These are phyloP conservation scores for Pelusios castaneus DNA, from an alignment of 2,113 vertebrate species.

Conservation along the genomic window DNA sequence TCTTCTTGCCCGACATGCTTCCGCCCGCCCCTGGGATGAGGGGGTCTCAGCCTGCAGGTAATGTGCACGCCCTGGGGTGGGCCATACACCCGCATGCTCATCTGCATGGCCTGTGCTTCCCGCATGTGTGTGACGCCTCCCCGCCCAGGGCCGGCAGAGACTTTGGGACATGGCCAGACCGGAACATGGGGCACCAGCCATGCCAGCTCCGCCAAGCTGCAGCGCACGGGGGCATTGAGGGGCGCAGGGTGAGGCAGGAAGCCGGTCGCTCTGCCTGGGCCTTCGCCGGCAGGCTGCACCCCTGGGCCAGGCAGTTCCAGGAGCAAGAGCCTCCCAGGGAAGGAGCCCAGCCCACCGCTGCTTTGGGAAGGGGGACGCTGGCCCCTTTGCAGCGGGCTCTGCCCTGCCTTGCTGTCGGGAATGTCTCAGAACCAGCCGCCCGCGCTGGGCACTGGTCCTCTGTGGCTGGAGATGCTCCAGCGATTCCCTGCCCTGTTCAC, in stretches of 20 bases:
- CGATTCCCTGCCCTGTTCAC: too few species aligned
- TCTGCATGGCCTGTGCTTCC: not conserved
- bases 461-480: too few species aligned
- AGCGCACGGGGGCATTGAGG: conserved; percentile 54
- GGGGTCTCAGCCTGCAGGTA: conserved; percentile 63
- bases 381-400: not conserved
- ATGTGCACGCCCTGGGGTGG: not conserved
- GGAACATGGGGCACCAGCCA: conserved; percentile 8
- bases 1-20: conserved; percentile 64
- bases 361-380: too few species aligned
- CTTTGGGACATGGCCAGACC: not conserved
- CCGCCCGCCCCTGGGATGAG: conserved; percentile 31
- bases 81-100: not conserved
- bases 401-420: too few species aligned
- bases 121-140: not conserved
- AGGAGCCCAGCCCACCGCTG: conserved; percentile 29
- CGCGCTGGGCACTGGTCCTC: too few species aligned
- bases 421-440: not conserved
- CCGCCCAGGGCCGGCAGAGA: not conserved
- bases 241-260: conserved; percentile 2
- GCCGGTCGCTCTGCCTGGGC: conserved; percentile 27
- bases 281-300: not conserved
- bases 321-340: not conserved
- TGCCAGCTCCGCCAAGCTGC: conserved; percentile 44
- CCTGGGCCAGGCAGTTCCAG: not conserved